Base-by-base conservation (phyloP, 2,888 invertebrate genomes). In the Cenopis cana region DNA sequence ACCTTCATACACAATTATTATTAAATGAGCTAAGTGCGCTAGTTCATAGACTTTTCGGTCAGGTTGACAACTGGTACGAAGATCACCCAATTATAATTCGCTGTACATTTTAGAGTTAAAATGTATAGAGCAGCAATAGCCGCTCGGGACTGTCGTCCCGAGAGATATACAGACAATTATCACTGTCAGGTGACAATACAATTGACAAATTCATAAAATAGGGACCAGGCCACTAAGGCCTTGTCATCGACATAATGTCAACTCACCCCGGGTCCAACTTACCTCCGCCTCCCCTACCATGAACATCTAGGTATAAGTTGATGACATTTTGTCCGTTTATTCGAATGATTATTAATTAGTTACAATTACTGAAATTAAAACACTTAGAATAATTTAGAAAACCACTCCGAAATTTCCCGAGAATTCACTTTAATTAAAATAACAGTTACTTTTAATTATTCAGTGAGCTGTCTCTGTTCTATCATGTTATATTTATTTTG, bases 221-320 rank as follows among this genome's bases (percentile, higher is more conserved):
- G 5, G 33, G 8, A 33, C 33, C 33, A 41, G 41, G 14, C 14
- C 38, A 9, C 41, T 41, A 41, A 14, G 12, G 41, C 41, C 41
- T 14, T 41, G 41, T 41, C 14, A 14, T n/a, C 14, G 38, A 36
- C 17, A 17, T 38, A 12, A 12, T 38, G 24, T 59, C 59, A 59
- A 24, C 57, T 24, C n/a, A 20, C 59, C 59, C 59, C 20, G 11
- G 14, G 8, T 59, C 38, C 38, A 41, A 59, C 59, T 59, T 59
- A 59, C 59, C 59, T 59, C 59, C n/a, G 41, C 41, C 20, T 59
- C 59, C 59, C 59, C 59, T 59, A 41, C 59, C 41, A 59, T 59
- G 59, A 59, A 24, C 41, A 59, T 59, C 59, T 38, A 57, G 57
- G 2, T 24, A 36, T n/a, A 41, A 38, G 41, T 20, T n/a, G 46